Base-by-base conservation (phyloP, 2,888 invertebrate genomes). In the Heliconius hortense region DNA sequence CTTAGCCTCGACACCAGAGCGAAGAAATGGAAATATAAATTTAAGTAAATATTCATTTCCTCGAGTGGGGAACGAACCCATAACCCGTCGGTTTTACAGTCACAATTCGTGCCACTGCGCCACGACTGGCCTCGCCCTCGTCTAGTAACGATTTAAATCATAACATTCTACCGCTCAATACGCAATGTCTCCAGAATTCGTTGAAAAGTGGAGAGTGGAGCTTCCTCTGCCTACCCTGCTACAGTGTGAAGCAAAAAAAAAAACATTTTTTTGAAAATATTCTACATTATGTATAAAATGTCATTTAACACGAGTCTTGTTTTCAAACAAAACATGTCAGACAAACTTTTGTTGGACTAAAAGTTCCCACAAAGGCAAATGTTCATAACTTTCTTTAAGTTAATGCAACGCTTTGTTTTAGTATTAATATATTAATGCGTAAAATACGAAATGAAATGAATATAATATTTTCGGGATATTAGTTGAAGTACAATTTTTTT, bases 281-380 rank as follows among this genome's bases (percentile, higher is more conserved):
- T 59, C 39, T 48, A 64, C 73, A 43, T 53, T 67, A 63, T 21
- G 18, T 64, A 73, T 73, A 70, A 64, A 64, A 76, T 74, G 59
- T 74, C 68, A 60, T 69, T 76, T 66, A 73, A 60, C 70, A 67
- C 66, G 48, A 31, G 26, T 59, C 31, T 63, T 62, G 68, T 69
- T 76, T 43, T 2, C 26, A 21, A 70, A 72, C 72, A 72, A 63
- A 72, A 73, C 72, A 60, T 71, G 76, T 73, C 70, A 69, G 48
- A n/a, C 53, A 70, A 73, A 76, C 28, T 73, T 76, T 69, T 26
- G 43, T 59, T 53, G 59, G 53, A 35, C 48, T 62, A 66, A 73
- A 76, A 73, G 73, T 76, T 71, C n/a, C n/a, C 66, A 70, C 73
- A 76, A 76, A 76, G 76, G 73, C 76, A 26, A 73, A 71, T 66